phyloP scores from a whole-genome alignment of 2,888 invertebrate species.

The Hypomecis punctinalis region DNA sequence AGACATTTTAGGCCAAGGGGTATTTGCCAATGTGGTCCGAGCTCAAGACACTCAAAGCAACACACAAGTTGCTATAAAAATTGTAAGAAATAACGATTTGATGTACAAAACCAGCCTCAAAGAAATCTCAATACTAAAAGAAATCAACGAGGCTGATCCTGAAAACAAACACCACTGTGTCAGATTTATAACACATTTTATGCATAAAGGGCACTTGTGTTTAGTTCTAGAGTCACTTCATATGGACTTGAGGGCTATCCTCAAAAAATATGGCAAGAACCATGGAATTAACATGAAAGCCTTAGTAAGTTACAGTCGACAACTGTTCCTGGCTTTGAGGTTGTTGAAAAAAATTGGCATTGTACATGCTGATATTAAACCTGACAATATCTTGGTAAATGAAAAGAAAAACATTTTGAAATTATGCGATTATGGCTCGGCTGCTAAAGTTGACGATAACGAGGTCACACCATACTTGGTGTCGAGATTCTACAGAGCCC shows the following conservation, averaged over 20 bases:
- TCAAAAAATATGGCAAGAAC: slow-evolving; percentile 98
- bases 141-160: slow-evolving; percentile 97
- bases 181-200: slow-evolving; percentile 93
- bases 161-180: slow-evolving; percentile 98
- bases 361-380: slow-evolving; percentile 99
- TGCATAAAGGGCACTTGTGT: slow-evolving; percentile 99
- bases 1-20: slow-evolving; percentile 98
- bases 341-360: slow-evolving; percentile 97
- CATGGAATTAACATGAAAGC: slow-evolving; percentile 98
- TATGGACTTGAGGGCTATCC: slow-evolving; percentile 94
- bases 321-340: slow-evolving; percentile 95
- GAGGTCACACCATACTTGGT: slow-evolving; percentile 99
- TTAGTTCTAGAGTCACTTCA: slow-evolving; percentile 98
- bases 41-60: slow-evolving; percentile 94
- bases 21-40: slow-evolving; percentile 98
- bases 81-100: slow-evolving; percentile 99
- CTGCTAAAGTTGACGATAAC: slow-evolving; percentile 95
- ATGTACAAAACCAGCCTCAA: slow-evolving; percentile 99
- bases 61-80: slow-evolving; percentile 98
- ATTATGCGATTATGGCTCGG: slow-evolving; percentile 99
- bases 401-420: slow-evolving; percentile 98
- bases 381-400: slow-evolving; percentile 99
- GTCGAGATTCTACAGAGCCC: slow-evolving; percentile 98
- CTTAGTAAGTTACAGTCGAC: slow-evolving; percentile 97
- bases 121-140: slow-evolving; percentile 96